Conservation (phyloP, 2,888 invertebrate species). For the Eilema sororculum region DNA sequence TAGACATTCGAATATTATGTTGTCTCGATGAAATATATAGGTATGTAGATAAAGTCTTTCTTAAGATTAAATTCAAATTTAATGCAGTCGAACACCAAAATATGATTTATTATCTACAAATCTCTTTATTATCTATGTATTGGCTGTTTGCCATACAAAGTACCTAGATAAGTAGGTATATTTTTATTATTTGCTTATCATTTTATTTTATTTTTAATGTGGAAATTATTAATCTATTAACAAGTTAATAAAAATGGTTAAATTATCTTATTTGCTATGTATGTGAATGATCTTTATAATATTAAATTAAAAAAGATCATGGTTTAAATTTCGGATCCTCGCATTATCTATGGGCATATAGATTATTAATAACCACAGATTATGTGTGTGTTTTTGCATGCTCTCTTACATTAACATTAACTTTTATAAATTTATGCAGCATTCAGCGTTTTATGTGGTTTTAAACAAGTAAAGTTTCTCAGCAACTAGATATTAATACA, state of each 20-base stretch:
- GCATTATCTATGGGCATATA: neutral
- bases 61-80: slow-evolving; percentile 15
- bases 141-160: neutral
- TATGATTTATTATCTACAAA: neutral
- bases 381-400: slow-evolving; percentile 5
- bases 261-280: no score
- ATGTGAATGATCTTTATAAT: neutral
- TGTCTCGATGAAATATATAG: slow-evolving; percentile 22
- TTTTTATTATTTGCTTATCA: neutral
- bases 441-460: slow-evolving; percentile 19
- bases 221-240: neutral
- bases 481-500: slow-evolving; percentile 48
- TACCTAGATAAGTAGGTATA: neutral
- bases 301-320: neutral
- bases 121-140: neutral
- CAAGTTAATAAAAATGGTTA: no score
- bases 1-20: slow-evolving; percentile 26
- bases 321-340: neutral
- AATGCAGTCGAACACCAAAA: neutral
- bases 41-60: slow-evolving; percentile 6
- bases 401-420: neutral
- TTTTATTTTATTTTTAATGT: neutral
- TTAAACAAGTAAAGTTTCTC: slow-evolving; percentile 29
- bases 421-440: slow-evolving; percentile 22
- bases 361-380: neutral